phyloP scores from a whole-genome alignment of 2,113 vertebrate genomes.

The Sceloporus undulatus region DNA sequence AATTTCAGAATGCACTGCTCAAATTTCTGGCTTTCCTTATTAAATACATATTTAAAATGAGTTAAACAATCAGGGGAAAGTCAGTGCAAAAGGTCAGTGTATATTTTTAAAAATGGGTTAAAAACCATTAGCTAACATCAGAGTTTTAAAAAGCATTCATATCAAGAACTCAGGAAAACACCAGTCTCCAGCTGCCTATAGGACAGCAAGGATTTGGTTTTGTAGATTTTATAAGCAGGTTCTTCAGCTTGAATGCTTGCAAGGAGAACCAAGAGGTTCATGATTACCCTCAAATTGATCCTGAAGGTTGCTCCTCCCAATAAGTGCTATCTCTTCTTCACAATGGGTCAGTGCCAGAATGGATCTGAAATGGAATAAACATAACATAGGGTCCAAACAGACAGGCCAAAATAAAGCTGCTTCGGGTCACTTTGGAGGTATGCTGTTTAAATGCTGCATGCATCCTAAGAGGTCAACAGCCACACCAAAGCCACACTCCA shows the following conservation, averaged over 20 bases:
- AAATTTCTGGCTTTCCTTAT: background rate
- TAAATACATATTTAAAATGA: background rate
- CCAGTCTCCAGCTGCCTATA: no score
- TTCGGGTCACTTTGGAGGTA: no score
- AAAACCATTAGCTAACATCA: background rate
- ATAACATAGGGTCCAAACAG: background rate
- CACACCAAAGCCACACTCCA: no score
- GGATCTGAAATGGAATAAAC: background rate
- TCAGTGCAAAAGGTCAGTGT: background rate
- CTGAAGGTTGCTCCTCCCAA: background rate
- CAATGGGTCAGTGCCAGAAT: background rate
- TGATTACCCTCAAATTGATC: background rate
- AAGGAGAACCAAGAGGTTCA: background rate
- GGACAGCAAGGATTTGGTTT: no score
- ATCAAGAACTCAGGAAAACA: no score
- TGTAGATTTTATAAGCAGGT: no score
- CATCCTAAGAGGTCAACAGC: no score
- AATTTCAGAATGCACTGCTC: background rate
- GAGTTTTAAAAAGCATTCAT: background rate
- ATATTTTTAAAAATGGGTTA: background rate
- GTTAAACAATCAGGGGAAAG: no score
- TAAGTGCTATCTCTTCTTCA: background rate
- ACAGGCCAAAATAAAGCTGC: no score
- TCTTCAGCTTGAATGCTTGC: background rate
- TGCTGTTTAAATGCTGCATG: no score